These are phyloP conservation scores for Dromaius novaehollandiae DNA, from an alignment of 2,113 vertebrate species.

Conservation along the genomic window DNA sequence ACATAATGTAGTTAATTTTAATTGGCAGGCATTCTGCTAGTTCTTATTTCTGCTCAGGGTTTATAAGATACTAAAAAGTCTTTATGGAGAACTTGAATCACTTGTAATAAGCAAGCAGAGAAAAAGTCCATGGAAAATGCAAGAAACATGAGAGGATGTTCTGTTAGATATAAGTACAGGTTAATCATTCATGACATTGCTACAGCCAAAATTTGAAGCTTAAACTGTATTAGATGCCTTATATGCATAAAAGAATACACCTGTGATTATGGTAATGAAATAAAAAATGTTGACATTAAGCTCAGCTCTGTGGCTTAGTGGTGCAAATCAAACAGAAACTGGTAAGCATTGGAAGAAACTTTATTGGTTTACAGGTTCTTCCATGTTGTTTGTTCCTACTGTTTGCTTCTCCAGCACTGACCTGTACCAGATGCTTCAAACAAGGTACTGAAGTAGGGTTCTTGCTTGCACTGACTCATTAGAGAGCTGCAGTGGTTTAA, in stretches of 20 bases:
- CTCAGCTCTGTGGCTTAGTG: background rate
- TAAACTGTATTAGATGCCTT: background rate
- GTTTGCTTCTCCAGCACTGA: background rate
- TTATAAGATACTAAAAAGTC: background rate
- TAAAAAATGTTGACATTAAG: background rate
- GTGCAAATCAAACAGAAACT: background rate
- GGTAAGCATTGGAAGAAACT: background rate
- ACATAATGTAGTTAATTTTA: background rate
- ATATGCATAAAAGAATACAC: background rate
- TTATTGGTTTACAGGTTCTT: background rate
- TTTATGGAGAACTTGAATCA: background rate
- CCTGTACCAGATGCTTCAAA: background rate
- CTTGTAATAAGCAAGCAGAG: background rate
- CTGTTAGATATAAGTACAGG: background rate
- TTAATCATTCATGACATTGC: background rate
- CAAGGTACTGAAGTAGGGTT: background rate
- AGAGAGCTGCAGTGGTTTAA: background rate
- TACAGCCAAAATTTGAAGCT: background rate
- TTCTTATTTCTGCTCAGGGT: background rate
- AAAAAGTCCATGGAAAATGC: background rate
- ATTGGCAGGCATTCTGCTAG: background rate
- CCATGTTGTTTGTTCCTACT: background rate
- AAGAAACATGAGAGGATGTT: background rate
- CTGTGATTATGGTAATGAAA: background rate
- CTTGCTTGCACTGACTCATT: background rate